Percentiles rank a stretch among this genome's conserved stretches.
These are phyloP conservation scores for Hipparchia sbordonii DNA, from an alignment of 2,888 invertebrate species.

Conservation along the genomic window DNA sequence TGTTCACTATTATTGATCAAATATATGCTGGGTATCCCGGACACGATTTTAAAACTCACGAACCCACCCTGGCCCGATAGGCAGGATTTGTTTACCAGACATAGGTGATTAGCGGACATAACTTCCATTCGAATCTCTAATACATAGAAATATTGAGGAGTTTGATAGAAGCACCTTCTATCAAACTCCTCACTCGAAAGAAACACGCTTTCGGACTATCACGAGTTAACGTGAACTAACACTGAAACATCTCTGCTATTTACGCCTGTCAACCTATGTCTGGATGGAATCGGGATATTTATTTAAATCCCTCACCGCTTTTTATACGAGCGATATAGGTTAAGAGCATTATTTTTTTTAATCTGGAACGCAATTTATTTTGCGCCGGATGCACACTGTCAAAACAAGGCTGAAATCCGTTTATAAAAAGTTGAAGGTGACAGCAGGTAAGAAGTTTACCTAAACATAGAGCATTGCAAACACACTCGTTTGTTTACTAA, in stretches of 20 bases:
- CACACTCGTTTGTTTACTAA: neutral
- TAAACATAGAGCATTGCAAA: neutral
- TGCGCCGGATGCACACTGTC: neutral
- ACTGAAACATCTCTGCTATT: slow-evolving; percentile 3
- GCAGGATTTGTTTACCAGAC: no score
- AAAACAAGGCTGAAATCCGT: neutral
- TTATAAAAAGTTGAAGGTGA: neutral
- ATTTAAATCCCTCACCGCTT: slow-evolving; percentile 12
- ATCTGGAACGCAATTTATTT: slow-evolving; percentile 19
- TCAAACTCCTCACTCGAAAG: no score
- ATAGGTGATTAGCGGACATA: no score
- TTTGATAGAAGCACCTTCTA: no score
- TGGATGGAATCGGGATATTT: slow-evolving; percentile 13
- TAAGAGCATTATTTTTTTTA: slow-evolving; percentile 9
- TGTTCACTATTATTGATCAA: no score
- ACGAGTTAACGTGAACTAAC: neutral
- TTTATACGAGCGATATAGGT: neutral
- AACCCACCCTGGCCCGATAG: no score
- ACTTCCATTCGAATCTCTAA: no score
- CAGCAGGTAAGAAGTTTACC: neutral
- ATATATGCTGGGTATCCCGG: no score
- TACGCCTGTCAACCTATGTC: slow-evolving; percentile 18
- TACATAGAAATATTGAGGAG: no score
- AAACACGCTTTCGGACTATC: neutral
- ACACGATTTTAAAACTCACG: no score